Conservation (phyloP, 2,113 vertebrate genomes). For the Calonectris borealis region DNA sequence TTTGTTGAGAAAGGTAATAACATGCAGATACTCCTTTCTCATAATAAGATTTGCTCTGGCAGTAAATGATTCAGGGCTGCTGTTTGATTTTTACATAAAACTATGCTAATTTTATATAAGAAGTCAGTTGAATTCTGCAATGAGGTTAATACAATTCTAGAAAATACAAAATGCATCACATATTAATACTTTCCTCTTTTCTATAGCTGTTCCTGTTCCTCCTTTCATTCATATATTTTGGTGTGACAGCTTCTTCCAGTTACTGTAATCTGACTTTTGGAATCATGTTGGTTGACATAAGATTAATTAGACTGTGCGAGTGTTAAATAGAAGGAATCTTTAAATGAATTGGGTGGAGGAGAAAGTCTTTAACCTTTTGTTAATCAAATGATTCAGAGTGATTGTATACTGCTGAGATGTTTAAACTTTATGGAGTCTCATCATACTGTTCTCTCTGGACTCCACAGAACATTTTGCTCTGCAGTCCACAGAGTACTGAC, state of each 20-base stretch:
- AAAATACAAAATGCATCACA: neutral
- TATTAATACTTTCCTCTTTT: neutral
- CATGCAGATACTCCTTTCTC: neutral
- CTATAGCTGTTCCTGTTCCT: neutral
- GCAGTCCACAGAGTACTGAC: neutral
- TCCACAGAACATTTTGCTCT: neutral
- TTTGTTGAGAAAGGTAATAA: neutral
- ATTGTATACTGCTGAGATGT: neutral
- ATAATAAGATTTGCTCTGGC: neutral
- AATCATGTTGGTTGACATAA: neutral
- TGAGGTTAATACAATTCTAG: neutral
- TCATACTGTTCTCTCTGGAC: neutral
- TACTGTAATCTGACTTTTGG: neutral
- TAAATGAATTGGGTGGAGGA: neutral
- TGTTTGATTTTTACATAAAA: neutral
- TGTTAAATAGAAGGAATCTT: neutral
- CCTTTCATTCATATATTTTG: neutral
- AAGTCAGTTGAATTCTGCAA: neutral
- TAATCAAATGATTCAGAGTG: neutral
- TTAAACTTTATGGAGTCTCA: neutral
- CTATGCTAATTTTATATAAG: neutral
- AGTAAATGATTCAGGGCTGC: neutral
- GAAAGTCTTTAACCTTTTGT: neutral
- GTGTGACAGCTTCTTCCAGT: neutral
- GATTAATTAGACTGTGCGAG: neutral